Percentiles rank a stretch among this genome's conserved stretches.
phyloP scores from a whole-genome alignment of 2,888 invertebrate genomes.

The Dendrolimus pini region DNA sequence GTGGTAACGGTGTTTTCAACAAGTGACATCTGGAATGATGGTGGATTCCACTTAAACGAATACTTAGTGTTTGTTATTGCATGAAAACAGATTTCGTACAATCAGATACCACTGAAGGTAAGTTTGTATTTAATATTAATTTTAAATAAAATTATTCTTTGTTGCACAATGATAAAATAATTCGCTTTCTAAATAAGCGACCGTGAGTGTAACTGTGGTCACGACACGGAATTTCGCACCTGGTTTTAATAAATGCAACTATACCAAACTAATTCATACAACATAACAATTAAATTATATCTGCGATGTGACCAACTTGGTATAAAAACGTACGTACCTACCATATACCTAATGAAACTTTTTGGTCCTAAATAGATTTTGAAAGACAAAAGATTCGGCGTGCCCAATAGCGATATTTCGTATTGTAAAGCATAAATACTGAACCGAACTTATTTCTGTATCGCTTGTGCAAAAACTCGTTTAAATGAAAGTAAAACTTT shows the following conservation, averaged over 20 bases:
- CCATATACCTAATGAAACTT: too few species aligned
- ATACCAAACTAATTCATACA: conserved; percentile 37
- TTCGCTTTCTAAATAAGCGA: conserved; percentile 69
- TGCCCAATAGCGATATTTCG: too few species aligned
- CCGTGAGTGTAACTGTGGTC: conserved; percentile 66
- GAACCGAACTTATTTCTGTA: neutral
- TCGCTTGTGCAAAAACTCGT: conserved; percentile 41
- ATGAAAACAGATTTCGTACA: conserved; percentile 37
- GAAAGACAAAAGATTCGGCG: too few species aligned
- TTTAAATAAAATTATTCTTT: conserved; percentile 32
- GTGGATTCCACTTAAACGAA: conserved; percentile 62
- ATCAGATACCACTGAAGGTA: conserved; percentile 47
- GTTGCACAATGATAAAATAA: conserved; percentile 53
- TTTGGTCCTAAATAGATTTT: too few species aligned
- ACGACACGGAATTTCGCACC: conserved; percentile 44
- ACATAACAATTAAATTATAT: conserved; percentile 19
- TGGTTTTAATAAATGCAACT: neutral
- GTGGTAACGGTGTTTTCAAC: conserved; percentile 56
- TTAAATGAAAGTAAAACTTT: conserved; percentile 54
- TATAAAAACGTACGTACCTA: too few species aligned
- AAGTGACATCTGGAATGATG: conserved; percentile 62
- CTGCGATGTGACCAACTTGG: neutral
- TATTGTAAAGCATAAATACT: neutral
- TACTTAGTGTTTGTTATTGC: conserved; percentile 45
- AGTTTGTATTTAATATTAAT: conserved; percentile 36